Evolutionary conservation across 2,113 vertebrate species (phyloP).

Genomic region (Deroptyus accipitrinus): DNA sequence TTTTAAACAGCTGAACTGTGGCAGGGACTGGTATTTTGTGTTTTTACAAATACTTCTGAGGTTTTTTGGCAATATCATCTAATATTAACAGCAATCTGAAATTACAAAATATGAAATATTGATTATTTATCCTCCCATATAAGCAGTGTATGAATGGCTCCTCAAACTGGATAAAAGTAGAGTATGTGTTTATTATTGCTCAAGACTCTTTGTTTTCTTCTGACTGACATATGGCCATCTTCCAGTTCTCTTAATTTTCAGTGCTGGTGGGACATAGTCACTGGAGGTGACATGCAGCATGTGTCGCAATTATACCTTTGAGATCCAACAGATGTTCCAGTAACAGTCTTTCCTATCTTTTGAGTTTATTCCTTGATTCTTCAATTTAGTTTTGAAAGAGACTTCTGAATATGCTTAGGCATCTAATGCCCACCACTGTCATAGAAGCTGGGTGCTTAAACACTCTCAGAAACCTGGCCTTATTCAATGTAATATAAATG

Average conservation of each 20-base stretch:
- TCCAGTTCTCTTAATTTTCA: conserved; percentile 70
- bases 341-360: conserved; percentile 2
- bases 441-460: background rate
- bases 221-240: conserved; percentile 56
- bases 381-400: background rate
- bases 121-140: background rate
- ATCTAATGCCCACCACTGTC: background rate
- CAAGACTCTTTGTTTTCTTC: conserved; percentile 12
- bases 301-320: conserved; percentile 59
- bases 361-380: background rate
- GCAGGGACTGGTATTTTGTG: background rate
- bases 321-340: conserved; percentile 58
- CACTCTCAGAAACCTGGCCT: background rate
- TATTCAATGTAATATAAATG: background rate
- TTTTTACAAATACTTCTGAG: background rate
- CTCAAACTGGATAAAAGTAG: conserved; percentile 15
- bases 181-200: conserved; percentile 41
- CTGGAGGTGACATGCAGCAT: conserved; percentile 60
- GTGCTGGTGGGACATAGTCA: conserved; percentile 56
- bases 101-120: background rate
- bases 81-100: background rate
- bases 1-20: background rate
- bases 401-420: background rate
- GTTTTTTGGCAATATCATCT: background rate
- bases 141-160: background rate